Evolutionary conservation across 2,797 vertebrate species (phyloP).

Genomic region (Rhyacichthys aspro): DNA sequence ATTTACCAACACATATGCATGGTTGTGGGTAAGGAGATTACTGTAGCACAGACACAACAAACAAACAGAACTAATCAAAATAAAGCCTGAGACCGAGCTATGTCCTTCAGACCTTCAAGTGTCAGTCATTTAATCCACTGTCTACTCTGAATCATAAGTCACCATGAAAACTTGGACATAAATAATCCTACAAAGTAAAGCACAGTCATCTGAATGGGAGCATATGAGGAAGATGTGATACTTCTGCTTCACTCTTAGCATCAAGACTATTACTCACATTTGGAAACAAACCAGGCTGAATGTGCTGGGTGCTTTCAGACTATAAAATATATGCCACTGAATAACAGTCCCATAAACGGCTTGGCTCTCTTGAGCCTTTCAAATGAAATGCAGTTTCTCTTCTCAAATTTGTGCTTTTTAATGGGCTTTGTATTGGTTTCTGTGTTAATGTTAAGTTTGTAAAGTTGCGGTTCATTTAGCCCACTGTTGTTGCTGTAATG

Average conservation of each 20-base stretch:
- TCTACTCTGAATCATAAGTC: slow-evolving; percentile 41
- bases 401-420: not conserved
- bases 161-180: slow-evolving; percentile 24
- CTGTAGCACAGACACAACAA: slow-evolving; percentile 24
- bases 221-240: slow-evolving; percentile 16
- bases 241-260: slow-evolving; percentile 46
- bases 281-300: slow-evolving; percentile 21
- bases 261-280: slow-evolving; percentile 51
- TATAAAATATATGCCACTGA: slow-evolving; percentile 3
- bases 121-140: slow-evolving; percentile 19
- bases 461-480: not conserved
- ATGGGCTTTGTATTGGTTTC: too few relatives aligned
- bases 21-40: slow-evolving; percentile 29
- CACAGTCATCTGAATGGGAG: slow-evolving; percentile 44
- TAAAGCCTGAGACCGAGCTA: slow-evolving; percentile 13
- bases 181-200: slow-evolving; percentile 34
- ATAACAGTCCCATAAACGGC: slow-evolving; percentile 6
- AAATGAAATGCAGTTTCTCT: not conserved
- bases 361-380: not conserved
- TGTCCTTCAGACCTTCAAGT: slow-evolving; percentile 11
- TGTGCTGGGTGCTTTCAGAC: not conserved
- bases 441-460: too few relatives aligned
- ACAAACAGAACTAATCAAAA: slow-evolving; percentile 21
- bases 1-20: slow-evolving; percentile 28
- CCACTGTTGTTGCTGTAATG: not conserved